Evolutionary conservation across 2,113 vertebrate species (phyloP).

Genomic region (Oenanthe melanoleuca): DNA sequence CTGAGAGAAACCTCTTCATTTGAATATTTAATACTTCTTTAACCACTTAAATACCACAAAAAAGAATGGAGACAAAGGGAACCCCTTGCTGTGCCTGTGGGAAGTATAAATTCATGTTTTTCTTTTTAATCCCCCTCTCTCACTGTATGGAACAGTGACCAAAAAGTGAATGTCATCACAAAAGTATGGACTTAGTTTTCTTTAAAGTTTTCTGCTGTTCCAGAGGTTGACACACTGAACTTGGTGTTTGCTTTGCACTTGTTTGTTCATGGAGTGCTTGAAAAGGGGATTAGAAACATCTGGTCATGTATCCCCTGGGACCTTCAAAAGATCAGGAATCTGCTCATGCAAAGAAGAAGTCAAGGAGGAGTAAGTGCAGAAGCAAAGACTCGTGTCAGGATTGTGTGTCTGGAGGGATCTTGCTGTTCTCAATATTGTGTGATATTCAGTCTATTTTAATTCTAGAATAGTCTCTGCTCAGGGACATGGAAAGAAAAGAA

Average conservation of each 20-base stretch:
- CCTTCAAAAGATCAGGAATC: background rate
- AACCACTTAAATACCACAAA: background rate
- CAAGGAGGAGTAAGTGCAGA: background rate
- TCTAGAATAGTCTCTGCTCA: background rate
- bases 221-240: background rate
- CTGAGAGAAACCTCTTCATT: background rate
- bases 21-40: background rate
- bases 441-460: background rate
- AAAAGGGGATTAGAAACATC: background rate
- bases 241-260: background rate
- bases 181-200: background rate
- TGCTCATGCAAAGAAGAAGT: background rate
- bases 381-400: background rate
- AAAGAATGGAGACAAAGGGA: background rate
- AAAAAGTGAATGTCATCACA: background rate
- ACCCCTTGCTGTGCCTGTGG: fast-evolving
- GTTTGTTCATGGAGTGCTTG: background rate
- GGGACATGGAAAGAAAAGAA: background rate
- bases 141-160: background rate
- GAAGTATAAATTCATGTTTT: background rate
- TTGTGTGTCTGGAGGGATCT: background rate
- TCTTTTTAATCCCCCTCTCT: background rate
- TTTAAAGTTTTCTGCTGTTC: background rate
- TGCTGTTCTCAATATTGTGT: background rate
- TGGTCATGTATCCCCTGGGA: background rate